Percentiles rank a stretch among this genome's conserved stretches.
Conservation (phyloP, 2,113 vertebrate genomes). For the Cepphus grylle region DNA sequence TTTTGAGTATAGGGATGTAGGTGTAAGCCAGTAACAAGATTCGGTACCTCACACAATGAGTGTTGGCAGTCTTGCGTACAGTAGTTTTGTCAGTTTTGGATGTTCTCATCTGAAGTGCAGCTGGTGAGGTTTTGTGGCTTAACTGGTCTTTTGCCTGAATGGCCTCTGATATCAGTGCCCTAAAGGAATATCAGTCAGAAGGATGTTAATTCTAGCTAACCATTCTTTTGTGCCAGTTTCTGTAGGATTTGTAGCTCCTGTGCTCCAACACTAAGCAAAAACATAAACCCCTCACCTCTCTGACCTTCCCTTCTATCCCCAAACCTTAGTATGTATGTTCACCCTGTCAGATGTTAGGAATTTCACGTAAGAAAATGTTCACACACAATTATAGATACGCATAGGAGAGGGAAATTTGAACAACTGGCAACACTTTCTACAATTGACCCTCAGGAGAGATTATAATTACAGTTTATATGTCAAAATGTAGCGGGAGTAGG, state of each 20-base stretch:
- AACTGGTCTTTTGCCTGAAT: background rate
- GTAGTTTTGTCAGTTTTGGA: background rate
- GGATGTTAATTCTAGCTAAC: background rate
- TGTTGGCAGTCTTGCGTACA: background rate
- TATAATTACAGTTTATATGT: background rate
- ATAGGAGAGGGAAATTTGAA: background rate
- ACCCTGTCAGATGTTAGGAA: background rate
- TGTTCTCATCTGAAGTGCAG: background rate
- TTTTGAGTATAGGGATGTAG: background rate
- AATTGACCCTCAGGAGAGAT: background rate
- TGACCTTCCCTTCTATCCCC: background rate
- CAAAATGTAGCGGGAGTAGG: background rate
- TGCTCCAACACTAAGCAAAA: background rate
- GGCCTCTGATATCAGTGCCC: background rate
- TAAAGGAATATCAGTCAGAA: background rate
- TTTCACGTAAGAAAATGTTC: background rate
- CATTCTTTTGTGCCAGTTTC: background rate
- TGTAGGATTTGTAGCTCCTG: background rate
- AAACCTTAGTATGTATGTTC: background rate
- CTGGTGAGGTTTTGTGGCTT: background rate
- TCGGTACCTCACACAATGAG: background rate
- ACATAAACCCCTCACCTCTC: background rate
- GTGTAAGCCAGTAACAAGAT: background rate
- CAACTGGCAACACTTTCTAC: background rate
- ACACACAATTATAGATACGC: background rate